These are phyloP conservation scores for Aphelenchoides besseyi DNA, from an alignment of 1,140 invertebrate species.

Conservation along the genomic window DNA sequence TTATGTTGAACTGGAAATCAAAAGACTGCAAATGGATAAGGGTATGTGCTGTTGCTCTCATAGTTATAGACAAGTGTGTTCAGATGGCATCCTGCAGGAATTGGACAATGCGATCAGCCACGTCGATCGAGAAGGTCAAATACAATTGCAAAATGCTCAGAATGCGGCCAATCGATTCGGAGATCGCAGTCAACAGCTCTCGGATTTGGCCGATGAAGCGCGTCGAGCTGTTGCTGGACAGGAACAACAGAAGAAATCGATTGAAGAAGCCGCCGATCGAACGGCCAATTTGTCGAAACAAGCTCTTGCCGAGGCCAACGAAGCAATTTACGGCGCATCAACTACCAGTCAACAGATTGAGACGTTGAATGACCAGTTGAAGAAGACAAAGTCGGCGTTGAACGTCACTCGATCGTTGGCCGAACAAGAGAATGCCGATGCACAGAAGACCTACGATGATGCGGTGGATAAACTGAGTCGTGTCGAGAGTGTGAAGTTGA, in stretches of 20 bases:
- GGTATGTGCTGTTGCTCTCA: slow-evolving; percentile 22
- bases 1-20: slow-evolving; percentile 33
- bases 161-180: slow-evolving; percentile 56
- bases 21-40: slow-evolving; percentile 41
- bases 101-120: slow-evolving; percentile 49
- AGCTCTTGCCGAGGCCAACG: slow-evolving; percentile 54
- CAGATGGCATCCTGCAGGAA: slow-evolving; percentile 28
- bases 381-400: slow-evolving; percentile 38
- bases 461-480: slow-evolving; percentile 38
- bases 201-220: slow-evolving; percentile 51
- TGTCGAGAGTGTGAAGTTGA: slow-evolving; percentile 56
- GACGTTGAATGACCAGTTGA: slow-evolving; percentile 38
- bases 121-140: slow-evolving; percentile 53
- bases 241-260: slow-evolving; percentile 39
- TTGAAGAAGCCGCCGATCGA: slow-evolving; percentile 44
- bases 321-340: slow-evolving; percentile 57
- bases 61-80: neutral
- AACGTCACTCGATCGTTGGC: slow-evolving; percentile 55
- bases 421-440: slow-evolving; percentile 50
- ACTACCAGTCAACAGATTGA: slow-evolving; percentile 45
- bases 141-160: slow-evolving; percentile 40
- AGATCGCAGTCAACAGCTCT: slow-evolving; percentile 49
- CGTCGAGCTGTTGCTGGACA: slow-evolving; percentile 41
- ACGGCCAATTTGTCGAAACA: slow-evolving; percentile 44
- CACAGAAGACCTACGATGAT: slow-evolving; percentile 34